phyloP scores from a whole-genome alignment of 2,113 vertebrate species.

The Melanocharis versteri region DNA sequence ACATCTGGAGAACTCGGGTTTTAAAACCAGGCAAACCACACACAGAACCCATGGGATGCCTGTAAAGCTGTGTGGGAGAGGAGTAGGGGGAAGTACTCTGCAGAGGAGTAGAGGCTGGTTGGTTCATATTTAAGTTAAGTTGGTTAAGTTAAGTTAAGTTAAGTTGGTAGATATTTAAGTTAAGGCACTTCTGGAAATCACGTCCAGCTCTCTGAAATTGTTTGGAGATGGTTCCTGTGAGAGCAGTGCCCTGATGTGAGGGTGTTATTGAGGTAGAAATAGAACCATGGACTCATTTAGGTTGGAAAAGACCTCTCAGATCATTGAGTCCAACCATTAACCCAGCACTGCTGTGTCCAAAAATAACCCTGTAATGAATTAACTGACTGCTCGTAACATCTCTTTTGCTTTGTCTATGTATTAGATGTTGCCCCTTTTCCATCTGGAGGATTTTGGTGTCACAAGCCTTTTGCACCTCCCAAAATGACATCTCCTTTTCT shows the following conservation, averaged over 20 bases:
- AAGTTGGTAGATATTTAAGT: background rate
- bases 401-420: accelerated
- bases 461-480: background rate
- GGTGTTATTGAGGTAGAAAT: background rate
- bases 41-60: background rate
- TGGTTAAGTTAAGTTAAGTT: too few species aligned
- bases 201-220: background rate
- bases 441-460: background rate
- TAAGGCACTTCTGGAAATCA: background rate
- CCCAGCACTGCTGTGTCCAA: background rate
- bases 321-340: background rate
- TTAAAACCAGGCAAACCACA: background rate
- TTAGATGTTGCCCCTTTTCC: background rate
- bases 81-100: background rate
- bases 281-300: background rate
- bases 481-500: background rate
- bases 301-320: background rate
- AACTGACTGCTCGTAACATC: accelerated
- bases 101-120: background rate
- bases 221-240: background rate
- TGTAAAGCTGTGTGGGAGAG: background rate
- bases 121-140: background rate
- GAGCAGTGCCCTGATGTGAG: background rate
- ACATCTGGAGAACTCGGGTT: background rate
- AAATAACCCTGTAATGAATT: background rate